Evolutionary conservation across 1,140 invertebrate genomes (phyloP).

Genomic region (Diorhabda elongata): DNA sequence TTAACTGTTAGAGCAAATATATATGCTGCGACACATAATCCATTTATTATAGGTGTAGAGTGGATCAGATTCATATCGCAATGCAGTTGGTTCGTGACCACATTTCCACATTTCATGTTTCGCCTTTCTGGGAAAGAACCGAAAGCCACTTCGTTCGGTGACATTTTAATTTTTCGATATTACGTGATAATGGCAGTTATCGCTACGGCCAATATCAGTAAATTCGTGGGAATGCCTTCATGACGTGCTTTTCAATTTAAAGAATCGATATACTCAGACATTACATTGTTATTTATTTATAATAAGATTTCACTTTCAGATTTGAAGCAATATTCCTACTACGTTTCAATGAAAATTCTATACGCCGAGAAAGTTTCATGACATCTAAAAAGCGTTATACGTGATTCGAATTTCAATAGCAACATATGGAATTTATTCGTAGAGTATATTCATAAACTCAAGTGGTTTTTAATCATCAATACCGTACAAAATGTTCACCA

Average conservation of each 20-base stretch:
- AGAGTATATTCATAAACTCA: too few species aligned
- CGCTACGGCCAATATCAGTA: background rate
- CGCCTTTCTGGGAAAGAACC: background rate
- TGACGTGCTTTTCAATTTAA: background rate
- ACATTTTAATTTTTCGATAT: conserved; percentile 23
- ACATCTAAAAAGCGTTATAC: too few species aligned
- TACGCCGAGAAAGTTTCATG: too few species aligned
- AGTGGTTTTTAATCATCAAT: too few species aligned
- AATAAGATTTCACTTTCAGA: too few species aligned
- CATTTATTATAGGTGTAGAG: conserved; percentile 14
- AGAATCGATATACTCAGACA: too few species aligned
- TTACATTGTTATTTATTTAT: too few species aligned
- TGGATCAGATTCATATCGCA: conserved; percentile 20
- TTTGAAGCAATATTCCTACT: too few species aligned
- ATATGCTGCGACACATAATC: conserved; percentile 1
- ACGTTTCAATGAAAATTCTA: too few species aligned
- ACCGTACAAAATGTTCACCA: too few species aligned
- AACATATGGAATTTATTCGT: too few species aligned
- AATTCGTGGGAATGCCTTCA: background rate
- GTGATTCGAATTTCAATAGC: too few species aligned
- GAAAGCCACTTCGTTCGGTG: conserved; percentile 2
- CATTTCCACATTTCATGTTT: conserved; percentile 23
- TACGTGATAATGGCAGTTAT: conserved; percentile 14
- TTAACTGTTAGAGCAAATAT: background rate
- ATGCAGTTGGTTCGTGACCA: conserved; percentile 25